Evolutionary conservation across 2,113 vertebrate species (phyloP).

Genomic region (Sinosuthora webbiana): DNA sequence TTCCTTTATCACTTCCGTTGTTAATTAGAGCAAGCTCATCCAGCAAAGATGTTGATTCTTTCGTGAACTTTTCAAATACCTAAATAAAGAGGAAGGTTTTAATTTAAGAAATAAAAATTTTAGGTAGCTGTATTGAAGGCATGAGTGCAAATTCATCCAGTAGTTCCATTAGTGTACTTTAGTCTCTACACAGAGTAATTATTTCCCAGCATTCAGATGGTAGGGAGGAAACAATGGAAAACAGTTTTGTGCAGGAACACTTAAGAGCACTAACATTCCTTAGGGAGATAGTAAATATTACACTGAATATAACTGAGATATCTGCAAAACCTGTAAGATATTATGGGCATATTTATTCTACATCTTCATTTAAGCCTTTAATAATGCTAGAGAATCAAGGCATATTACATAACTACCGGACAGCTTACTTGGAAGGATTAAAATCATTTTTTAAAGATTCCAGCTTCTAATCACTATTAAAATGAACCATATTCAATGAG

Average conservation of each 20-base stretch:
- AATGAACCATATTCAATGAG: neutral
- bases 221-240: neutral
- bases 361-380: neutral
- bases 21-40: constrained; percentile 95
- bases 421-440: neutral
- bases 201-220: neutral
- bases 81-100: constrained; percentile 51
- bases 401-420: neutral
- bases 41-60: constrained; percentile 93
- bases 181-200: neutral
- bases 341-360: neutral
- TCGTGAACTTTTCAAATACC: constrained; percentile 99
- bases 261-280: neutral
- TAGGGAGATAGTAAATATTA: neutral
- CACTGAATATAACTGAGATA: neutral
- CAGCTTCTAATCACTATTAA: neutral
- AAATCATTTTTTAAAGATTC: neutral
- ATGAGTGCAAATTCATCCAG: neutral
- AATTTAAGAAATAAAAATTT: neutral
- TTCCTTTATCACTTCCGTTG: constrained; percentile 89
- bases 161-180: neutral
- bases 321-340: neutral
- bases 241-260: neutral
- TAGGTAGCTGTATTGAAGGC: neutral
- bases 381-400: neutral